Conservation (phyloP, 2,888 invertebrate species). For the Thelaira solivaga region DNA sequence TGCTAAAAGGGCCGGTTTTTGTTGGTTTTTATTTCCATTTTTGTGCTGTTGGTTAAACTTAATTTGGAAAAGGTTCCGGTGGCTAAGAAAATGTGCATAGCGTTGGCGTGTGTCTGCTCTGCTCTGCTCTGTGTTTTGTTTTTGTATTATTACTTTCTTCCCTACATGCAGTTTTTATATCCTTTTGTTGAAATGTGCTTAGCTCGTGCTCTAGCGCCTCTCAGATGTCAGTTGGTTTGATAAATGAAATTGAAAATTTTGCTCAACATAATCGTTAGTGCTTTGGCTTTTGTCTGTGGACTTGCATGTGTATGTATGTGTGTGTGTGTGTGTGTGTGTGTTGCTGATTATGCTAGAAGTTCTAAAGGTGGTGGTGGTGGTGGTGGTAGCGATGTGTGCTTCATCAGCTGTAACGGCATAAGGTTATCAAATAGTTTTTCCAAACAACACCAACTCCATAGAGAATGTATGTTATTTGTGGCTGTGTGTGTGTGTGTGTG, state of each 20-base stretch:
- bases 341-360: constrained; percentile 26
- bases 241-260: constrained; percentile 59
- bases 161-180: constrained; percentile 24
- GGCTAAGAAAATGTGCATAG: constrained; percentile 30
- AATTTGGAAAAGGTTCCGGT: constrained; percentile 36
- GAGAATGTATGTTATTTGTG: too few species aligned
- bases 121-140: too few species aligned
- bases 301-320: neutral
- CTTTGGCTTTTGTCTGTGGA: constrained; percentile 27
- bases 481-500: too few species aligned
- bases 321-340: neutral
- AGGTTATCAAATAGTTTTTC: constrained; percentile 57
- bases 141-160: constrained; percentile 13
- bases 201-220: constrained; percentile 49
- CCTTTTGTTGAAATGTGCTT: constrained; percentile 35
- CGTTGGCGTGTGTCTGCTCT: constrained; percentile 55
- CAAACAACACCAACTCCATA: constrained; percentile 13
- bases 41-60: constrained; percentile 25
- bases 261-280: constrained; percentile 35
- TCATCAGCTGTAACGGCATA: constrained; percentile 53
- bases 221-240: constrained; percentile 57
- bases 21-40: constrained; percentile 3
- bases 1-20: constrained; percentile 46
- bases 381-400: constrained; percentile 17
- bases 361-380: neutral